Evolutionary conservation across 2,113 vertebrate species (phyloP).

Genomic region (Loxodonta africana): DNA sequence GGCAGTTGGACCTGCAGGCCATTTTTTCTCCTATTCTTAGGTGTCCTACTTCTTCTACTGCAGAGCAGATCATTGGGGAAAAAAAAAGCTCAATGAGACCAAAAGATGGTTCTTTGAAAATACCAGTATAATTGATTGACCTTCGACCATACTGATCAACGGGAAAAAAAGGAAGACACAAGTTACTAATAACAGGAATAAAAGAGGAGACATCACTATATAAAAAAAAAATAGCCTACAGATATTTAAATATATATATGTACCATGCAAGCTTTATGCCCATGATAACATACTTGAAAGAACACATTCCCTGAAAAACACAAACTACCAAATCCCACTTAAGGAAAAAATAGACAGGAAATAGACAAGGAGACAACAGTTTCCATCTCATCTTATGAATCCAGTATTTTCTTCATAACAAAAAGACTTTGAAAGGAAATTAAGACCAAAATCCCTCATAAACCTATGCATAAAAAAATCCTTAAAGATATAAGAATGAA

Average conservation of each 20-base stretch:
- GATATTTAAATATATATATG: neutral
- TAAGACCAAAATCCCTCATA: neutral
- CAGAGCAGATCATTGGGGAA: no score
- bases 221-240: neutral
- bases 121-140: neutral
- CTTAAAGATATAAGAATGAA: neutral
- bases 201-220: neutral
- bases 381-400: neutral
- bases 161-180: neutral
- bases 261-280: neutral
- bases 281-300: neutral
- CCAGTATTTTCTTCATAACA: neutral
- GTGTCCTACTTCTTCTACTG: no score
- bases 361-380: neutral
- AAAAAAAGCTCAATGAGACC: no score
- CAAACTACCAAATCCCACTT: neutral
- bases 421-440: neutral
- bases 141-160: neutral
- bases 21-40: no score
- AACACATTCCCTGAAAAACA: neutral
- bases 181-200: neutral
- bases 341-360: neutral
- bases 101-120: no score
- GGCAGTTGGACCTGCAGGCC: no score
- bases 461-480: neutral